Percentiles rank a stretch among this genome's conserved stretches.
Evolutionary conservation across 2,113 vertebrate genomes (phyloP).

Genomic region (Panurus biarmicus): DNA sequence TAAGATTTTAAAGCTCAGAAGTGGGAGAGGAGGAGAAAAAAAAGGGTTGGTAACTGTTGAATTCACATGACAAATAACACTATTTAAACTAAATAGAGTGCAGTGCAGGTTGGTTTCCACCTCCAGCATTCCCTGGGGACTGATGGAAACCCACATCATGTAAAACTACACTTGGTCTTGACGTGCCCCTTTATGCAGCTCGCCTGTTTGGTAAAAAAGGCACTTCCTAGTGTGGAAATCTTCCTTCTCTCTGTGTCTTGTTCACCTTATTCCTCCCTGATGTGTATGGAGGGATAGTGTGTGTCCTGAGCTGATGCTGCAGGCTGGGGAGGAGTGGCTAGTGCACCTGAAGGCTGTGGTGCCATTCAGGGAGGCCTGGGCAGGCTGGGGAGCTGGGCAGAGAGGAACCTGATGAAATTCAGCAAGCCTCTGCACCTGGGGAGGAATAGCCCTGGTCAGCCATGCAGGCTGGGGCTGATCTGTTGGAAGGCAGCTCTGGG

Average conservation of each 20-base stretch:
- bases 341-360: not conserved
- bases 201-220: not conserved
- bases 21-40: rapidly evolving
- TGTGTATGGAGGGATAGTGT: not conserved
- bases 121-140: not conserved
- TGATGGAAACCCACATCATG: not conserved
- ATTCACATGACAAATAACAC: not conserved
- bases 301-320: not conserved
- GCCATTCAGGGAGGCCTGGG: not conserved
- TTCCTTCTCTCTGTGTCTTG: not conserved
- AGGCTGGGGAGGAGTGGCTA: not conserved
- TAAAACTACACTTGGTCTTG: not conserved
- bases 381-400: not conserved
- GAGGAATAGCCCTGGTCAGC: not conserved
- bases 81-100: not conserved
- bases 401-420: not conserved
- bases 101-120: not conserved
- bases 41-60: not conserved
- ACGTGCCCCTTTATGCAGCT: not conserved
- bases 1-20: not conserved
- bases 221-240: not conserved
- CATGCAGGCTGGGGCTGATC: not conserved
- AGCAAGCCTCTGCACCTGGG: not conserved
- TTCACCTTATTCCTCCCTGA: not conserved
- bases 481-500: not conserved